Conservation (phyloP, 1,140 invertebrate species). For the Penaeus vannamei region DNA sequence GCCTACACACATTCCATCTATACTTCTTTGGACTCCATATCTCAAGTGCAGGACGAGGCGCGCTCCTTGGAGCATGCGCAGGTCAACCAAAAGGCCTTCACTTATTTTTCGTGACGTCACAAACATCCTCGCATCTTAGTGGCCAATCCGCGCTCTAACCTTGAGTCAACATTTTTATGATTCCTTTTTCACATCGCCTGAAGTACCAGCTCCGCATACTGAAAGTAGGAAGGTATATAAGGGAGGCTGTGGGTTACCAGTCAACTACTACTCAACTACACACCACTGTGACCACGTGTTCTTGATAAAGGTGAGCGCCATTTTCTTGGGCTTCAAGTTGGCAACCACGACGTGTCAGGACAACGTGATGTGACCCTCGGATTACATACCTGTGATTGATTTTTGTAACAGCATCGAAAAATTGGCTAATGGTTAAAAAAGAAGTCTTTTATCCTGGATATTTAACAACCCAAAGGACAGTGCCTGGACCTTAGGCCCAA, state of each 20-base stretch:
- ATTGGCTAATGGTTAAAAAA: too few relatives aligned
- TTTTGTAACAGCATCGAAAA: too few relatives aligned
- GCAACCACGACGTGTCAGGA: too few relatives aligned
- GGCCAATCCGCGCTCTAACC: conserved; percentile 37
- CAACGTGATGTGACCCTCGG: too few relatives aligned
- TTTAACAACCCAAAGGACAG: too few relatives aligned
- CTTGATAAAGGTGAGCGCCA: neutral
- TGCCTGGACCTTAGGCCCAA: too few relatives aligned
- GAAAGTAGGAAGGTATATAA: conserved; percentile 46
- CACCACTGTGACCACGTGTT: conserved; percentile 26
- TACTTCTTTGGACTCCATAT: neutral
- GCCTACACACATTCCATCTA: neutral
- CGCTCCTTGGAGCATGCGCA: too few relatives aligned
- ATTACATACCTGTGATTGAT: too few relatives aligned
- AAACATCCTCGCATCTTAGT: conserved; percentile 29
- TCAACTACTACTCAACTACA: conserved; percentile 4
- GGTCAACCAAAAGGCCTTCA: neutral
- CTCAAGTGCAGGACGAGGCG: neutral
- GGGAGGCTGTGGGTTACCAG: too few relatives aligned
- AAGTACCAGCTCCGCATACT: conserved; percentile 26
- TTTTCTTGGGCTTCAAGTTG: too few relatives aligned
- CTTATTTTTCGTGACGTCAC: conserved; percentile 17
- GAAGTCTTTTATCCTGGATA: too few relatives aligned
- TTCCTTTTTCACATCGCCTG: conserved; percentile 40
- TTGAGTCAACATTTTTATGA: conserved; percentile 50